phyloP scores from a whole-genome alignment of 2,888 invertebrate genomes.

The Barypeithes pellucidus region DNA sequence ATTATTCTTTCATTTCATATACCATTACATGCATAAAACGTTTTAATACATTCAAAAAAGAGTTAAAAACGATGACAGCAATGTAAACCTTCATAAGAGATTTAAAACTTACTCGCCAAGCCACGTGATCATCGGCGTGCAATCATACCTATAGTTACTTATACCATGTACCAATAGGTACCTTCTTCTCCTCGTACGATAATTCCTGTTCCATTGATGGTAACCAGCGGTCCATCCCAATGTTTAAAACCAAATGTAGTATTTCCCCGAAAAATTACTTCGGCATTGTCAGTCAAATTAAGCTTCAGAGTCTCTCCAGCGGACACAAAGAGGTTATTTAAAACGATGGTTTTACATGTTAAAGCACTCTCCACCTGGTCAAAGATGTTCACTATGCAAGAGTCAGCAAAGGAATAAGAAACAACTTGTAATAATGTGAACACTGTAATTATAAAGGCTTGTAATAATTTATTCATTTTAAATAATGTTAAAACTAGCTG shows the following conservation, averaged over 20 bases:
- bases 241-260: slow-evolving; percentile 47
- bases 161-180: no score
- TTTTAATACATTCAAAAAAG: no score
- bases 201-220: slow-evolving; percentile 52
- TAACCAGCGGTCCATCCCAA: slow-evolving; percentile 54
- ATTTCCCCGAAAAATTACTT: slow-evolving; percentile 51
- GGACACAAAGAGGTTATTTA: slow-evolving; percentile 52
- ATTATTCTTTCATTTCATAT: no score
- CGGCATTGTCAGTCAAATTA: slow-evolving; percentile 44
- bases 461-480: neutral
- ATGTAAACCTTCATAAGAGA: no score
- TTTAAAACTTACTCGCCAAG: no score
- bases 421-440: neutral
- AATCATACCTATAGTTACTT: no score
- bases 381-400: slow-evolving; percentile 37
- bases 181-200: slow-evolving; percentile 51
- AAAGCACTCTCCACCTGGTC: slow-evolving; percentile 39
- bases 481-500: neutral
- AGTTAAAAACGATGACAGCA: no score
- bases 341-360: slow-evolving; percentile 50
- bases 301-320: slow-evolving; percentile 52
- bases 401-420: neutral
- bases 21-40: no score
- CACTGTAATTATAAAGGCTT: neutral
- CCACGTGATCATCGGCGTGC: no score